phyloP scores from a whole-genome alignment of 2,113 vertebrate genomes.

The Ceuthmochares aereus region DNA sequence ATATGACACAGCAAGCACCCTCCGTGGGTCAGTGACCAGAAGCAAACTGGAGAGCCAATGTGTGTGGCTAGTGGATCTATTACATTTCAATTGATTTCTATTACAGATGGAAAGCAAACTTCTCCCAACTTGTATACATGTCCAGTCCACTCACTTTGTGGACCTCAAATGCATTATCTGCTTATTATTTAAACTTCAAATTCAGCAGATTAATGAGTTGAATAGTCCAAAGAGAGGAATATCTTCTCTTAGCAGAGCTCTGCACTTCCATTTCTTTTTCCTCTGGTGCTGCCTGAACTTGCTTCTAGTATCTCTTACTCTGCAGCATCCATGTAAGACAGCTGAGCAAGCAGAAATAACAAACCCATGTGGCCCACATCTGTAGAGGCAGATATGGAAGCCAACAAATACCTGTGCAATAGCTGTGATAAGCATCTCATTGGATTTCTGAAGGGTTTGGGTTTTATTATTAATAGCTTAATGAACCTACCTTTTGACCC shows the following conservation, averaged over 20 bases:
- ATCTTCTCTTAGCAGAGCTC: background rate
- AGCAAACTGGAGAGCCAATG: background rate
- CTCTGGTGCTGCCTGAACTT: background rate
- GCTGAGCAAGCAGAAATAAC: conserved; percentile 4
- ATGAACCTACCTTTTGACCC: background rate
- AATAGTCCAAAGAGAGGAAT: background rate
- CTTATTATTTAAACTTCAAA: background rate
- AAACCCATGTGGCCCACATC: background rate
- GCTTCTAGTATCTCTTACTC: background rate
- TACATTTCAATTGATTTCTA: background rate
- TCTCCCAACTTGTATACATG: background rate
- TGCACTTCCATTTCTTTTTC: background rate
- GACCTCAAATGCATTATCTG: background rate
- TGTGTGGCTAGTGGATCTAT: background rate
- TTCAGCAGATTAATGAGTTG: background rate
- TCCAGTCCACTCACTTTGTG: background rate
- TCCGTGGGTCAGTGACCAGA: background rate
- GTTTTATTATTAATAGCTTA: background rate
- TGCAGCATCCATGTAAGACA: background rate
- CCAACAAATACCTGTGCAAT: background rate
- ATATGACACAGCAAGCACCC: background rate
- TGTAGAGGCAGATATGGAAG: background rate
- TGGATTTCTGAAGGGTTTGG: background rate
- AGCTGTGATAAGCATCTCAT: background rate
- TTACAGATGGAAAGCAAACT: background rate